These are phyloP conservation scores for Pseudopipra pipra DNA, from an alignment of 2,113 vertebrate species.

Conservation along the genomic window DNA sequence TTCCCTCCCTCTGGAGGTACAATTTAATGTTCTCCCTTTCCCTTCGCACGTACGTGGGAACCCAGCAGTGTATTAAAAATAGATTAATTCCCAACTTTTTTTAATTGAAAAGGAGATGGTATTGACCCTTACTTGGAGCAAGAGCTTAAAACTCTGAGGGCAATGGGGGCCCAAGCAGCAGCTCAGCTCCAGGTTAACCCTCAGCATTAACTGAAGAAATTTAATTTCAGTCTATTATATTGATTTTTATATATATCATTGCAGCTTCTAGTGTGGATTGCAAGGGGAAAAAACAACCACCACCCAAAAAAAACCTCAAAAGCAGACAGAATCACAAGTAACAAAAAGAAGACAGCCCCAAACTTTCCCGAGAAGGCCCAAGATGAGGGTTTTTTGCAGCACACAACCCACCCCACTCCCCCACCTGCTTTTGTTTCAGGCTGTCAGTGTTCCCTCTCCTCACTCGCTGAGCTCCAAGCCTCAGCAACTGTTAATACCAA, in stretches of 20 bases:
- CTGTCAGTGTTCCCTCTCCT: background rate
- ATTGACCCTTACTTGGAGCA: background rate
- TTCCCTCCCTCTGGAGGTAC: background rate
- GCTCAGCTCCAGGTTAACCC: background rate
- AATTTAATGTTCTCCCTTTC: background rate
- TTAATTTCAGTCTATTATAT: background rate
- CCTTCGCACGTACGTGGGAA: background rate
- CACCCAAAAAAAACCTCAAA: background rate
- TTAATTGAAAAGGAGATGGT: background rate
- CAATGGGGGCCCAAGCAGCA: background rate
- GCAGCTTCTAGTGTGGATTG: background rate
- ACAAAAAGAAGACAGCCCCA: background rate
- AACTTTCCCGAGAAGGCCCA: background rate
- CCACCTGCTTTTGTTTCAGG: background rate
- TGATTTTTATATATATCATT: background rate
- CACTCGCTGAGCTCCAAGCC: background rate
- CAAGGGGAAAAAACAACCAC: background rate
- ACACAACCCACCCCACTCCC: background rate
- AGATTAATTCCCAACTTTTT: background rate
- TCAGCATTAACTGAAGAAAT: background rate
- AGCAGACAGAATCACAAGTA: background rate
- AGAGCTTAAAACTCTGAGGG: background rate
- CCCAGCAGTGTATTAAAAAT: background rate
- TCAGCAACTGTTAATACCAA: background rate
- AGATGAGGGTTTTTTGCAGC: background rate